Conservation (phyloP, 2,888 invertebrate species). For the Automeris io region DNA sequence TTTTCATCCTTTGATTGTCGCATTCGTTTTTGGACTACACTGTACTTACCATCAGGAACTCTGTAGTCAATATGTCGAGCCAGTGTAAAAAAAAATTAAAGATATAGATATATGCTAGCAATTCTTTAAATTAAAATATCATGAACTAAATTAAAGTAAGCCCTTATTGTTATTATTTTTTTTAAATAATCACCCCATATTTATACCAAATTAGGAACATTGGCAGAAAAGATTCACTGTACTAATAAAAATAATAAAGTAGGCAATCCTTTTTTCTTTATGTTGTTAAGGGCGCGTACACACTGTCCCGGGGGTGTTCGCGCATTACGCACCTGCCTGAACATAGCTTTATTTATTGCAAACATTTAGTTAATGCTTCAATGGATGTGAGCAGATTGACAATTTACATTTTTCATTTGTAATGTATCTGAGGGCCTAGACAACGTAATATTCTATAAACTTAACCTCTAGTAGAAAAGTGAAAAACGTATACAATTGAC, state of each 20-base stretch:
- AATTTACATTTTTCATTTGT: constrained; percentile 33
- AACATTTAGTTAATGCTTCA: constrained; percentile 46
- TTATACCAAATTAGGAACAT: constrained; percentile 25
- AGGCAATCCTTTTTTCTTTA: constrained; percentile 64
- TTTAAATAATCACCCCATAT: constrained; percentile 26
- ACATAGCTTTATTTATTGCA: constrained; percentile 52
- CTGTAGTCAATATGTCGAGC: no score
- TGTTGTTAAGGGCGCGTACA: constrained; percentile 47
- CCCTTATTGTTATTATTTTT: no score
- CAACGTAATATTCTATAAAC: neutral
- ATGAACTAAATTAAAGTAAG: no score
- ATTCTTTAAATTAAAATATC: no score
- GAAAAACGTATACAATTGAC: no score
- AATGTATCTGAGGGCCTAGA: constrained; percentile 16
- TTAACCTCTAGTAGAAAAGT: constrained; percentile 4
- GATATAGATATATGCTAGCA: no score
- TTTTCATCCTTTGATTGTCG: no score
- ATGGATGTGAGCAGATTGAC: constrained; percentile 36
- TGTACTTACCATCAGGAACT: no score
- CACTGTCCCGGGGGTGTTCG: constrained; percentile 47
- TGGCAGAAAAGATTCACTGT: constrained; percentile 39
- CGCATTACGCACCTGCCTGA: constrained; percentile 54
- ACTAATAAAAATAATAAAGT: constrained; percentile 68
- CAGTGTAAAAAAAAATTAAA: no score
- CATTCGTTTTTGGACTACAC: no score